Evolutionary conservation across 2,113 vertebrate species (phyloP), one percentile per base, ranked within the genome.

Genomic region (Nyctereutes procyonoides): DNA sequence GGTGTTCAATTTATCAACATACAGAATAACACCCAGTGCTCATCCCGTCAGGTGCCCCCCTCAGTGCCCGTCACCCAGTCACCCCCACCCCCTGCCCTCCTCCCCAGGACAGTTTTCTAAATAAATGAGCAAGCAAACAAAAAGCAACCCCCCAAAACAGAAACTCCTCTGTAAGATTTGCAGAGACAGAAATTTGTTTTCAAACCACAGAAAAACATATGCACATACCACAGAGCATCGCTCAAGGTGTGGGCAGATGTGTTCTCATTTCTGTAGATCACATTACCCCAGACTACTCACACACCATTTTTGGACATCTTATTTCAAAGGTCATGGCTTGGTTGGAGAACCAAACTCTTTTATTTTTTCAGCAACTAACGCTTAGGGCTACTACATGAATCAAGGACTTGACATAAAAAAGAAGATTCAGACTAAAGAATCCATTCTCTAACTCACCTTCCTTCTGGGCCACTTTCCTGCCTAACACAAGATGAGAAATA

Each of bases 391-490:
- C 67, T 35, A 60, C 35, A 28, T 62, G 83, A 91, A 60, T 96
- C 80, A 97, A 88, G 69, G 93, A 67, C 11, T 55, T 87, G 83
- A 93, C 69, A n/a, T 26, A 80, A 35, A 82, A 82, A 94, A 53
- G 48, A 58, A 83, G 26, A 48, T 90, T 95, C 43, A 88, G 88
- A 69, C 89, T 30, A 65, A 83, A 81, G 22, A 80, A 56, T 56
- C 16, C 26, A 63, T 17, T 24, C n/a, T 80, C 55, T 55, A 56
- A 24, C 1, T 76, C 22, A 58, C 0, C 15, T 38, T 79, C 76
- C 60, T 67, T 84, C 60, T 56, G 28, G 87, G 32, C 32, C 53
- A 30, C 28, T 38, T 90, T 7, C 48, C 58, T 19, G 51, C 35
- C 43, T n/a, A 83, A 88, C 35, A 24, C n/a, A 89, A 76, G 43